Evolutionary conservation across 2,113 vertebrate genomes (phyloP).

Genomic region (Willisornis vidua): DNA sequence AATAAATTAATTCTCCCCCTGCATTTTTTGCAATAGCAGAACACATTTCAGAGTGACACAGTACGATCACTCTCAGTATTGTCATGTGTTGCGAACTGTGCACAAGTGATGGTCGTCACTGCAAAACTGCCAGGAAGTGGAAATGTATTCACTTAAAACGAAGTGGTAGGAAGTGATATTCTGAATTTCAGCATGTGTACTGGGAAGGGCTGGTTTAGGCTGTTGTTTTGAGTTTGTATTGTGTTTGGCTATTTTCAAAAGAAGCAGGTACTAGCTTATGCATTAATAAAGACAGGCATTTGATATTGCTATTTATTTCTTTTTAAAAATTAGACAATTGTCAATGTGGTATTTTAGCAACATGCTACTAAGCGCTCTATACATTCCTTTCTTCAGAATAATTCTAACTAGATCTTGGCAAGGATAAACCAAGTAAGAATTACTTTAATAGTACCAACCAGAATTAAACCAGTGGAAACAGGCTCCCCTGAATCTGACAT

Average conservation of each 20-base stretch:
- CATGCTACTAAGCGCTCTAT: constrained; percentile 32
- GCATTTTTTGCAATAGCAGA: background rate
- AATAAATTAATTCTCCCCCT: background rate
- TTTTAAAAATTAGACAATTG: constrained; percentile 57
- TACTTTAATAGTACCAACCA: constrained; percentile 21
- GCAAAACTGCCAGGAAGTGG: background rate
- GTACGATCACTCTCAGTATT: background rate
- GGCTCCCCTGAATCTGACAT: background rate
- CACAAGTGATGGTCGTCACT: background rate
- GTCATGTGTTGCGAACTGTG: background rate
- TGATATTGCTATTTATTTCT: constrained; percentile 61
- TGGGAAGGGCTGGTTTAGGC: background rate
- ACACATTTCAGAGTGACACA: background rate
- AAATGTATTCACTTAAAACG: background rate
- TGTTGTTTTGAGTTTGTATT: background rate
- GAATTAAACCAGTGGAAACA: background rate
- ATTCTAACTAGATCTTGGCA: constrained; percentile 27
- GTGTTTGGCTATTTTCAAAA: background rate
- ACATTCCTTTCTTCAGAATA: constrained; percentile 42
- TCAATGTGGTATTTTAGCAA: constrained; percentile 29
- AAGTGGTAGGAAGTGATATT: background rate
- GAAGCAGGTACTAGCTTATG: background rate
- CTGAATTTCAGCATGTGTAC: background rate
- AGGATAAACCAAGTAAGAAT: background rate
- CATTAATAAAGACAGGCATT: background rate